Percentiles rank a stretch among this genome's conserved stretches.
Conservation (phyloP, 1,140 invertebrate species). For the Drosophila bifasciata region DNA sequence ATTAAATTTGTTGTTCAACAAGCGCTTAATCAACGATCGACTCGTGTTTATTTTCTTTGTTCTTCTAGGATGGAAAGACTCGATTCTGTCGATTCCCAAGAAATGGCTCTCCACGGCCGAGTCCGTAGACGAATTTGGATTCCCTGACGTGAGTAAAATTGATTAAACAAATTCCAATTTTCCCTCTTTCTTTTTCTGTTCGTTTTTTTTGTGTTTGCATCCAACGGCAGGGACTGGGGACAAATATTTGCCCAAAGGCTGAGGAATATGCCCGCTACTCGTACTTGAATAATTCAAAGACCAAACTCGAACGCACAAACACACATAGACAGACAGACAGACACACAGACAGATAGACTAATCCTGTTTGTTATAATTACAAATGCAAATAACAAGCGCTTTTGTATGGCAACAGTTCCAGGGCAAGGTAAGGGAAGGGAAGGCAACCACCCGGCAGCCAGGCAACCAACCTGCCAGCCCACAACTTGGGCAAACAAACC, state of each 20-base stretch:
- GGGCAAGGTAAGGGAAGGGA: constrained; percentile 11
- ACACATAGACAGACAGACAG: constrained; percentile 32
- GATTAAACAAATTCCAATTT: constrained; percentile 70
- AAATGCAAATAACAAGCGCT: constrained; percentile 81
- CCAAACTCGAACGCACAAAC: constrained; percentile 17
- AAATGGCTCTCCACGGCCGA: constrained; percentile 87
- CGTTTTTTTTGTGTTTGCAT: constrained; percentile 9
- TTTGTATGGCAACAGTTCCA: constrained; percentile 61
- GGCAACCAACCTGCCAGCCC: constrained; percentile 41
- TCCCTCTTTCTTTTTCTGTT: neutral
- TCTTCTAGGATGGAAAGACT: constrained; percentile 87
- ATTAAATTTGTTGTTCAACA: constrained; percentile 53
- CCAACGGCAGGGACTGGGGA: neutral
- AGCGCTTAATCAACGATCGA: constrained; percentile 57
- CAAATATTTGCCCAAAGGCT: constrained; percentile 66
- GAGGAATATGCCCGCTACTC: constrained; percentile 37
- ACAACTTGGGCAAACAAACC: constrained; percentile 55
- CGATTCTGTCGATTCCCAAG: constrained; percentile 87
- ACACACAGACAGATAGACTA: constrained; percentile 54
- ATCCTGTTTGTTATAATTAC: constrained; percentile 84
- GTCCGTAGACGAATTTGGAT: constrained; percentile 85
- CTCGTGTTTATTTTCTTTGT: constrained; percentile 32
- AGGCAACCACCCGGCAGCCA: neutral
- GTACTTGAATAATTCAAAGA: constrained; percentile 73
- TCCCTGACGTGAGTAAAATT: constrained; percentile 84